Base-by-base conservation (phyloP, 2,797 vertebrate genomes). In the Enteromius afrohamiltoni region DNA sequence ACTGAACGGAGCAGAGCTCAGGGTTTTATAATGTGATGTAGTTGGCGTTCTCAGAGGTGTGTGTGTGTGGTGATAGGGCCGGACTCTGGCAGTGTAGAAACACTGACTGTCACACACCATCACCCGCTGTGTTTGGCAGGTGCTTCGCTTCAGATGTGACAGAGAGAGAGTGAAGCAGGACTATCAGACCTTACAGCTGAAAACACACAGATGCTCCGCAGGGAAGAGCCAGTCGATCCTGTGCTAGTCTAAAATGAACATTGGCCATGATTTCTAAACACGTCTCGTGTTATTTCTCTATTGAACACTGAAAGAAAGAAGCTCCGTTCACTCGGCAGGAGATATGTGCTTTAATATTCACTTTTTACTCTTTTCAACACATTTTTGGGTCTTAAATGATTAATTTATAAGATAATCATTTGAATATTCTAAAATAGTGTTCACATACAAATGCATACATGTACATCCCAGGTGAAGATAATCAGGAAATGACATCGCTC, bases 101-200 rank as follows among this genome's bases (percentile, higher is more conserved):
- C 80, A 13, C 55, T 64, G n/a, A 49, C 29, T 2, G 69, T 74
- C 69, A 64, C 79, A 64, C 69, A 23, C 2, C 8, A 9, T 74
- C 69, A 19, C 42, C 79, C 11, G 55, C 58, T 51, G 69, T 49
- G 55, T 73, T 40, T 80, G 51, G 79, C 78, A 17, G 65, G 53
- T 73, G 79, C 26, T 71, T 80, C 4, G 7, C 31, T 77, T 77
- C 58, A n/a, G 69, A 73, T 81, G 13, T 82, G 55, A 62, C 6
- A 17, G 67, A 60, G 78, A 80, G 53, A 71, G 68, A 73, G 26
- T 49, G 79, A 81, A 64, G 79, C 79, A 64, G 55, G 14, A 64
- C 79, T 74, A 73, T 81, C 79, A 62, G 21, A 74, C 37, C 37
- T 19, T 73, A 42, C 79, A 73, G 68, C 53, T 64, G 79, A 23